These are phyloP conservation scores for Strix uralensis DNA, from an alignment of 2,113 vertebrate species.

Conservation along the genomic window DNA sequence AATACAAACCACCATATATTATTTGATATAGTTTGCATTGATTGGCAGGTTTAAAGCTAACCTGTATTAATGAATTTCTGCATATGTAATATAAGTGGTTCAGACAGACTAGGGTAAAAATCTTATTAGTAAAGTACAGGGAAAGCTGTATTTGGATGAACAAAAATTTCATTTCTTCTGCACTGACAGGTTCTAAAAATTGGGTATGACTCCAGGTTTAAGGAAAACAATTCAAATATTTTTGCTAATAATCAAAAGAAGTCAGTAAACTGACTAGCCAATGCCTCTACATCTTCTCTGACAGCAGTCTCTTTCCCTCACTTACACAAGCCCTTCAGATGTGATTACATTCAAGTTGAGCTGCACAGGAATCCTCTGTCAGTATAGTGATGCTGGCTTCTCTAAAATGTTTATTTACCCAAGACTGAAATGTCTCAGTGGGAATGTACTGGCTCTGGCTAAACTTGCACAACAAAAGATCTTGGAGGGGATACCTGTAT, in stretches of 20 bases:
- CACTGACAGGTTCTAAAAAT: neutral
- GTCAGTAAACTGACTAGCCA: neutral
- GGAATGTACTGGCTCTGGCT: neutral
- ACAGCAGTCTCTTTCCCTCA: neutral
- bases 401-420: neutral
- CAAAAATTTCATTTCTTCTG: neutral
- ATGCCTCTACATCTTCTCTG: neutral
- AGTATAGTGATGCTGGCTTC: neutral
- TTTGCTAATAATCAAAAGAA: neutral
- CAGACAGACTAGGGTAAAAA: constrained; percentile 3
- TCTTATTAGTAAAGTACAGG: neutral
- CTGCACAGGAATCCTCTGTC: neutral
- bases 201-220: neutral
- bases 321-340: neutral
- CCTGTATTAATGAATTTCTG: constrained; percentile 20
- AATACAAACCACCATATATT: neutral
- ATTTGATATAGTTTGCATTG: constrained; percentile 35
- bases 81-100: neutral
- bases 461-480: neutral
- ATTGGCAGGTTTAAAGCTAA: constrained; percentile 35
- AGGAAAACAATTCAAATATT: neutral
- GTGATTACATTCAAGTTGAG: neutral
- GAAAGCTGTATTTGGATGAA: neutral
- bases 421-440: neutral
- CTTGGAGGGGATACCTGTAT: neutral